Base-by-base conservation (phyloP, 1,140 invertebrate species). In the Copidosoma floridanum region DNA sequence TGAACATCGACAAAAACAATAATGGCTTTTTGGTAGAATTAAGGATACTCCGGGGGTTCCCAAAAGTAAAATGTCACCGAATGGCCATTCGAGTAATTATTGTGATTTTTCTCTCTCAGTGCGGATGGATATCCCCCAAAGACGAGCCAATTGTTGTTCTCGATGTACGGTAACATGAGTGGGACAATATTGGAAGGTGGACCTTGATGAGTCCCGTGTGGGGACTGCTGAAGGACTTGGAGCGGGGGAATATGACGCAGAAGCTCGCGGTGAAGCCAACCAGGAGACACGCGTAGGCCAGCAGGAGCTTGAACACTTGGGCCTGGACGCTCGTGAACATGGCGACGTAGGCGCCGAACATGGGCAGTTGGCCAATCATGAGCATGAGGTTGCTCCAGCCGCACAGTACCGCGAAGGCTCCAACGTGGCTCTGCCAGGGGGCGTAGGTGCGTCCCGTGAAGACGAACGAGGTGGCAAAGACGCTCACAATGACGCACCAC, bases 371-470 rank as follows among this genome's bases (percentile, higher is more conserved):
- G 3, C 91, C 91, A 46, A 93, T 88, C 88, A 93, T 91, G 65
- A 91, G 80, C 89, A 94, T 92, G 2, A 93, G 77, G 78, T 93
- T 91, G 3, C 88, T 90, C 92, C 92, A 93, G 12, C 88, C 90
- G 27, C 90, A 86, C 7, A 93, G 82, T 0, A 93, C 89, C 0
- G 90, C 88, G 68, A 93, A 90, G 1, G 92, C 91, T 2, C 89
- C 89, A 8, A 91, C 83, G 48, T 85, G 82, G 72, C 91, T 92
- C 69, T 93, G 91, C 89, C 91, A 93, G n/a, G n/a, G n/a, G 3
- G 84, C 84, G 70, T 90, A 89, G 1, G 89, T 92, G 65, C 86
- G 81, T 8, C 87, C 87, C 0, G 86, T 88, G 67, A 89, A 90
- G 29, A 90, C 86, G 61, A 88, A 90, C 0, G 89, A 91, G 43